Evolutionary conservation across 1,140 invertebrate species (phyloP).

Genomic region (Cyclina sinensis): DNA sequence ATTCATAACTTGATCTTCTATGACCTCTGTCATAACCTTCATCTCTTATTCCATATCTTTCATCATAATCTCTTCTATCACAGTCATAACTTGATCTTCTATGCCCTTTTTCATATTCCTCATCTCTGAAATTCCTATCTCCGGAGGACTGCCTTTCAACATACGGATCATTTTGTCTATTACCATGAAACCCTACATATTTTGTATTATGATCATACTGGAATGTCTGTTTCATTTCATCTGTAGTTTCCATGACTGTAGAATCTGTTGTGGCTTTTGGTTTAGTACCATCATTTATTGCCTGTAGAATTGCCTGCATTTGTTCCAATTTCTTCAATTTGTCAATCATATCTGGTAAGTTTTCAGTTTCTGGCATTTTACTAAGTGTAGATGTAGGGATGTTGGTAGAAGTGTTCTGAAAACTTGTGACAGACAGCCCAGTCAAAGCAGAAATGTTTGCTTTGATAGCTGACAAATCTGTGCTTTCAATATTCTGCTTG

Average conservation of each 20-base stretch:
- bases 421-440: background rate
- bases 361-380: background rate
- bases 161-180: background rate
- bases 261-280: too few species aligned
- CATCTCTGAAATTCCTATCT: background rate
- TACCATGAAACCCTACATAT: background rate
- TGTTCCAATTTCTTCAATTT: slow-evolving; percentile 25
- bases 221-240: background rate
- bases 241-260: background rate
- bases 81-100: background rate
- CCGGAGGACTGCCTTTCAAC: background rate
- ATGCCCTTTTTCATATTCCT: background rate
- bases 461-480: slow-evolving; percentile 15
- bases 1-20: background rate
- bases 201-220: background rate
- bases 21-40: background rate
- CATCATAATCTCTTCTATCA: background rate
- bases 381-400: background rate
- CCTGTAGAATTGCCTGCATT: background rate
- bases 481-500: background rate
- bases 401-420: background rate
- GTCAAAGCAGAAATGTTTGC: slow-evolving; percentile 21
- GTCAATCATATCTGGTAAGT: background rate
- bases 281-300: background rate
- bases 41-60: background rate